Evolutionary conservation across 2,797 vertebrate species (phyloP), one percentile per base, ranked within the genome.

Genomic region (Mus caroli): DNA sequence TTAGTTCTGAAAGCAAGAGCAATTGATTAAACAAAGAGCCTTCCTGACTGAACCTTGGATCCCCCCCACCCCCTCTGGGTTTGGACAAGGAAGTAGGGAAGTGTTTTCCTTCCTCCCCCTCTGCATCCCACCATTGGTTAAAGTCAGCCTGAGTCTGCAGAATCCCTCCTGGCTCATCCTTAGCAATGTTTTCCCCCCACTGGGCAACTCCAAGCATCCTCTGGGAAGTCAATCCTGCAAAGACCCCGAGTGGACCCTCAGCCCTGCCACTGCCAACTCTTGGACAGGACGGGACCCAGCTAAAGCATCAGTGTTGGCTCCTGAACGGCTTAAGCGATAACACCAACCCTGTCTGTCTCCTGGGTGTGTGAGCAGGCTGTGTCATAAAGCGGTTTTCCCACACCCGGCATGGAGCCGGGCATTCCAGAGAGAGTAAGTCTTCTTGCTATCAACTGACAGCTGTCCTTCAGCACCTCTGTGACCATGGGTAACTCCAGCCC

Each of bases 1-100:
- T 92, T 31, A 78, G 69, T 88, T 94, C 64, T 96, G 60, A 93
- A 97, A 95, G 96, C 87, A 96, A 95, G 96, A 95, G 83, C 86
- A 96, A 88, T 78, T 91, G 83, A 88, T 91, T 96, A 46, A 88
- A 96, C 85, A 94, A 91, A 92, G 62, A 92, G 37, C 19, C 82
- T 97, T 97, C 87, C 94, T 86, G 26, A 73, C 19, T 89, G 86
- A 96, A 88, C 60, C 37, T 89, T 92, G 82, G 94, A 79, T 56
- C 50, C 73, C 92, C 43, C n/a, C n/a, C n/a, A n/a, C n/a, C n/a
- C n/a, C 46, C 37, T 92, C 92, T 56, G 78, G 31, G 88, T 94
- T 86, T 84, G 84, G 43, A 94, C 60, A 37, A 90, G 73, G 40
- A 73, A 69, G 64, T 1, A 7, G 52, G 52, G 37, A 46, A 46